Conservation (phyloP, 2,888 invertebrate species). For the Mycalesis mineus region DNA sequence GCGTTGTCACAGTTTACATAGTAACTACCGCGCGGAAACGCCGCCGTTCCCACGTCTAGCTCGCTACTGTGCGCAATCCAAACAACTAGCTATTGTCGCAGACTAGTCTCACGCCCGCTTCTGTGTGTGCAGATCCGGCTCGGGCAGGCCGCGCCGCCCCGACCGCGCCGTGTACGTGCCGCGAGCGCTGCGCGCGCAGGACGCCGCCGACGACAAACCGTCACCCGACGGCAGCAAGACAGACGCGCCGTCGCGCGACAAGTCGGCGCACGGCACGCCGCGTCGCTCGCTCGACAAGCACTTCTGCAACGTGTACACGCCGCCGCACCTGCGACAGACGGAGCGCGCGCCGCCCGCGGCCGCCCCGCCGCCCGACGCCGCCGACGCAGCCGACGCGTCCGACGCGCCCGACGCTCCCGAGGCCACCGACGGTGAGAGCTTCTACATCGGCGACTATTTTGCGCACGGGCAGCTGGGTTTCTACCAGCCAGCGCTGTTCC, state of each 20-base stretch:
- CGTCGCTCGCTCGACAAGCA: conserved; percentile 61
- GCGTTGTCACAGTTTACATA: no score
- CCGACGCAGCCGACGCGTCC: conserved; percentile 20
- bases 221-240: conserved; percentile 50
- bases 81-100: no score
- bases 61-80: no score
- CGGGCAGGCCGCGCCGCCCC: conserved; percentile 79
- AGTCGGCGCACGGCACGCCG: conserved; percentile 59
- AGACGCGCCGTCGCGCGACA: conserved; percentile 60
- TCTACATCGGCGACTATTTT: conserved; percentile 76
- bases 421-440: conserved; percentile 63
- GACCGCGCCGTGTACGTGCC: conserved; percentile 90
- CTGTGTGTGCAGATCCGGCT: conserved; percentile 42
- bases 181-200: conserved; percentile 79
- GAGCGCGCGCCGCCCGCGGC: conserved; percentile 44
- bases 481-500: conserved; percentile 52
- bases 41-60: no score
- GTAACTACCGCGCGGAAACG: no score
- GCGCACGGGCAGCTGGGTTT: conserved; percentile 69
- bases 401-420: conserved; percentile 33
- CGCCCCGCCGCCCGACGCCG: conserved; percentile 42
- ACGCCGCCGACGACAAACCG: conserved; percentile 36
- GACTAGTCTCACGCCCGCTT: background rate
- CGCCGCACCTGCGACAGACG: conserved; percentile 70
- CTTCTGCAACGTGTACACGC: conserved; percentile 74